phyloP scores from a whole-genome alignment of 2,797 vertebrate genomes.

The Argentina silus region DNA sequence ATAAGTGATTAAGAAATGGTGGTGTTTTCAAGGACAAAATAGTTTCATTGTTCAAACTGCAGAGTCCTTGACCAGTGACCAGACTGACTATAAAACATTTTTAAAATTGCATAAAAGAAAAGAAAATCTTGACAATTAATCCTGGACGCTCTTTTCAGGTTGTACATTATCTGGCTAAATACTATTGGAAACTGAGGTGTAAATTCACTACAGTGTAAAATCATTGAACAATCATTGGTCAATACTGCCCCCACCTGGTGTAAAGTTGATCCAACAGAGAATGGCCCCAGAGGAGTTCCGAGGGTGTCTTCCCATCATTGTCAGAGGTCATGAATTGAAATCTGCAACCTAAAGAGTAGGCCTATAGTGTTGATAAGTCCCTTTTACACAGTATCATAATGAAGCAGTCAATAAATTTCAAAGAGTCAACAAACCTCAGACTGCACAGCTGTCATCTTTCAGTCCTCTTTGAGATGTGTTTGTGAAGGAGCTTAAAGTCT shows the following conservation, averaged over 20 bases:
- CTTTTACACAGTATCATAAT: slow-evolving; percentile 14
- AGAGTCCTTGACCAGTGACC: too few relatives aligned
- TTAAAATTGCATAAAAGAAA: not conserved
- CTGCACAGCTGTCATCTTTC: slow-evolving; percentile 4
- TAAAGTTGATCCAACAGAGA: not conserved
- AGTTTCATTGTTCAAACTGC: too few relatives aligned
- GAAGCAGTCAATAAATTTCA: slow-evolving; percentile 18
- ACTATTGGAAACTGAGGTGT: too few relatives aligned
- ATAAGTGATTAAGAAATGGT: not conserved
- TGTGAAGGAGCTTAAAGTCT: slow-evolving; percentile 30
- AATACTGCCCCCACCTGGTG: slow-evolving; percentile 49
- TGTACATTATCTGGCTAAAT: too few relatives aligned
- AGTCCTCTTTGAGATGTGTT: slow-evolving; percentile 9
- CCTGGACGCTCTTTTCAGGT: not conserved
- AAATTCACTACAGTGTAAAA: not conserved
- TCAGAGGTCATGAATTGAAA: not conserved
- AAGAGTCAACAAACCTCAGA: slow-evolving; percentile 21
- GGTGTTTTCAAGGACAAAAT: too few relatives aligned
- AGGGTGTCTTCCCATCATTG: not conserved
- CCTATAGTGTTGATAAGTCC: slow-evolving; percentile 1
- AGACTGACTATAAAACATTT: not conserved
- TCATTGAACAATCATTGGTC: slow-evolving; percentile 9
- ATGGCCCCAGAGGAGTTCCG: not conserved
- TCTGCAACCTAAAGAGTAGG: not conserved
- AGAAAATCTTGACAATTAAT: not conserved